Conservation (phyloP, 2,888 invertebrate species). For the Stenoptilia bipunctidactyla region DNA sequence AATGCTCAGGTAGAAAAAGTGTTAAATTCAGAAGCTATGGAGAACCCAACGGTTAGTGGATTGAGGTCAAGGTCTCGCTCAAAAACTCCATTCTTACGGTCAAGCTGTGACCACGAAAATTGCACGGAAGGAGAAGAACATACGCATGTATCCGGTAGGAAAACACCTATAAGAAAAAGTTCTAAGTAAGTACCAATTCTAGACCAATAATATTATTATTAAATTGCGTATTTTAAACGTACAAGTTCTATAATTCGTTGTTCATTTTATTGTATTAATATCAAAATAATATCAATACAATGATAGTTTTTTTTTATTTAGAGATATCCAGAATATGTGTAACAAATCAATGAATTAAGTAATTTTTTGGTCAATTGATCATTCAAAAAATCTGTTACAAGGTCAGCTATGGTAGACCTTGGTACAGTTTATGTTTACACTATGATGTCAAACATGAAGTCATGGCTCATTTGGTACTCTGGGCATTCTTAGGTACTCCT, state of each 20-base stretch:
- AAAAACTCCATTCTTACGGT: constrained; percentile 75
- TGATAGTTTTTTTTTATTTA: too few relatives aligned
- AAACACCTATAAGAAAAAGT: constrained; percentile 56
- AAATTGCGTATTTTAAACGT: too few relatives aligned
- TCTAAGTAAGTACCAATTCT: constrained; percentile 58
- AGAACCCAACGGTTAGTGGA: constrained; percentile 57
- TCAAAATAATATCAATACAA: too few relatives aligned
- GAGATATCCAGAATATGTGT: too few relatives aligned
- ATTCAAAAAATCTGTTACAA: constrained; percentile 4
- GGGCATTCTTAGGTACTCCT: too few relatives aligned
- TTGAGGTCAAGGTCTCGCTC: constrained; percentile 79
- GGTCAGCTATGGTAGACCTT: not conserved
- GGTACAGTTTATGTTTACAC: constrained; percentile 4
- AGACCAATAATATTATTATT: too few relatives aligned
- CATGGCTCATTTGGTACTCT: not conserved
- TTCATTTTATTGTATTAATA: too few relatives aligned
- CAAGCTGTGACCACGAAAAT: constrained; percentile 70
- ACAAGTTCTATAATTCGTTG: too few relatives aligned
- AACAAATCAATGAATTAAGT: too few relatives aligned
- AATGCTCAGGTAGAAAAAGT: constrained; percentile 21
- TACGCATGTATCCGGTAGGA: constrained; percentile 62
- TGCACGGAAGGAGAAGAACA: constrained; percentile 67
- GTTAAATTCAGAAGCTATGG: constrained; percentile 32
- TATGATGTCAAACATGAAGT: constrained; percentile 6
- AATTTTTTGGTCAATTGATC: too few relatives aligned